Conservation (phyloP, 2,797 vertebrate species). For the Crenichthys baileyi region DNA sequence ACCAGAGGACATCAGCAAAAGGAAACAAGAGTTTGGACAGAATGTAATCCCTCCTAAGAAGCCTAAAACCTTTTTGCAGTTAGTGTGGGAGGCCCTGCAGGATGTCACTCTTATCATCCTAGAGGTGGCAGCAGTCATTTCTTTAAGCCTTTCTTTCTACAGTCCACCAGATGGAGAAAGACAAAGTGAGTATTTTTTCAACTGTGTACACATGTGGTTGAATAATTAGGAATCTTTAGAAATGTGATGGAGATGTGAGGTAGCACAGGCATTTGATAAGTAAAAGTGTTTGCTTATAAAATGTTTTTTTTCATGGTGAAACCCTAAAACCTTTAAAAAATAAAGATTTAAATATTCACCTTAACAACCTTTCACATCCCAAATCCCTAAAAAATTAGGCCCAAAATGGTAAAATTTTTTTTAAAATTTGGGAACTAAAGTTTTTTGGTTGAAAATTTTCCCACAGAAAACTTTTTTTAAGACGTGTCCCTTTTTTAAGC, state of each 20-base stretch:
- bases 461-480: neutral
- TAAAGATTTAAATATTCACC: neutral
- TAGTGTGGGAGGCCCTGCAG: constrained; percentile 98
- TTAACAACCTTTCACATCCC: no score
- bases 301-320: no score
- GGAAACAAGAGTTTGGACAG: constrained; percentile 92
- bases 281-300: neutral
- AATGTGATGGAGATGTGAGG: neutral
- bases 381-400: no score
- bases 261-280: neutral
- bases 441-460: neutral
- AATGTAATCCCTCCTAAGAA: constrained; percentile 99
- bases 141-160: constrained; percentile 96
- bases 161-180: constrained; percentile 88
- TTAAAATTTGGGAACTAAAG: no score
- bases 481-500: neutral
- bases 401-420: no score
- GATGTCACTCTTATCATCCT: constrained; percentile 98
- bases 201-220: neutral
- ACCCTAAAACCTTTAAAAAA: no score
- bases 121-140: constrained; percentile 96
- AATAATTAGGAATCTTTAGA: neutral
- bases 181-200: constrained; percentile 82
- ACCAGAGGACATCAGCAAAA: constrained; percentile 88
- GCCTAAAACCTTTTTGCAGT: constrained; percentile 98